Conservation (phyloP, 1,140 invertebrate species). For the Neotoxoptera formosana region DNA sequence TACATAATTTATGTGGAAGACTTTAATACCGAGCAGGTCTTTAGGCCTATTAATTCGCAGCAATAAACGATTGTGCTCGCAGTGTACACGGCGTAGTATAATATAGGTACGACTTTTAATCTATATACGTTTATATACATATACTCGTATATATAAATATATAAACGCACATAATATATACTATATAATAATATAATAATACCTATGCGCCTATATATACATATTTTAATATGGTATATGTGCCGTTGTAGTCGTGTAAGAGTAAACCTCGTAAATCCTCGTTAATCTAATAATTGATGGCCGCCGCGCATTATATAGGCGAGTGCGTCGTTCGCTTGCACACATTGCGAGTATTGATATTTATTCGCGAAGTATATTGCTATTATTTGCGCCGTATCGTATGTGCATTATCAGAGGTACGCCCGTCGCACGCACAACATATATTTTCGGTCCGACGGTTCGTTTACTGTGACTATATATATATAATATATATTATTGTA, state of each 20-base stretch:
- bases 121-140: too few species aligned
- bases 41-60: not conserved
- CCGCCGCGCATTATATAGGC: not conserved
- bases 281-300: slow-evolving; percentile 4
- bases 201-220: not conserved
- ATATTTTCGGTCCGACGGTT: not conserved
- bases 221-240: not conserved
- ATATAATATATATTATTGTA: too few species aligned
- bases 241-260: not conserved
- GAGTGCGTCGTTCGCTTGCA: not conserved
- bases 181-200: not conserved
- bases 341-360: not conserved
- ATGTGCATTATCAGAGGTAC: not conserved
- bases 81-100: not conserved
- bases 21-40: not conserved
- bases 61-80: not conserved
- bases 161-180: not conserved
- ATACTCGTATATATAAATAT: not conserved
- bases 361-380: not conserved
- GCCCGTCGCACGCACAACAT: not conserved
- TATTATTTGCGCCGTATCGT: not conserved
- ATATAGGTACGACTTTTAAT: not conserved
- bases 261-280: not conserved
- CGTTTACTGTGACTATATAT: not conserved
- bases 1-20: not conserved